Evolutionary conservation across 1,140 invertebrate genomes (phyloP).

Genomic region (Lerema accius): DNA sequence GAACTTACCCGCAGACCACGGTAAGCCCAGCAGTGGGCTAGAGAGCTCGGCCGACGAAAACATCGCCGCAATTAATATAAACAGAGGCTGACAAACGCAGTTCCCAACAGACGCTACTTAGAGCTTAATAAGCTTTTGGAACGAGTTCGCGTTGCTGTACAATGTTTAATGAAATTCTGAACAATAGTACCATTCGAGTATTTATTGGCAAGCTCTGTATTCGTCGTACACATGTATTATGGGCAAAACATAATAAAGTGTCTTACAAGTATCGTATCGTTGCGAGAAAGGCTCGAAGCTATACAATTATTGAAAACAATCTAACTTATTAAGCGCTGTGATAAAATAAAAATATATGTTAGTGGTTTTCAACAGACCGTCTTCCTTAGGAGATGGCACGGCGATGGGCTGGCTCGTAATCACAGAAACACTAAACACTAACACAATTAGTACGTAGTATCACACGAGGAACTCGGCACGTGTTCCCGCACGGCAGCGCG

Average conservation of each 20-base stretch:
- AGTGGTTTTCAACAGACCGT: constrained; percentile 12
- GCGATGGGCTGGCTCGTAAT: constrained; percentile 8
- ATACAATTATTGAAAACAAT: background rate
- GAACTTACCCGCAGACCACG: too few relatives aligned
- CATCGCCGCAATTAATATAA: background rate
- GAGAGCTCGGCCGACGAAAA: too few relatives aligned
- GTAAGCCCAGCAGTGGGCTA: too few relatives aligned
- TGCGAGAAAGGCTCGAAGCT: background rate
- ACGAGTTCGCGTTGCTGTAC: background rate
- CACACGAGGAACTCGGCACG: background rate
- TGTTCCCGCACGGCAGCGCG: constrained; percentile 11
- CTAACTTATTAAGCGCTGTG: background rate
- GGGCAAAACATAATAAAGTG: background rate
- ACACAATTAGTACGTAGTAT: constrained; percentile 28
- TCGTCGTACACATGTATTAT: background rate
- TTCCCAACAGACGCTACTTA: background rate
- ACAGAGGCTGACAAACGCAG: background rate
- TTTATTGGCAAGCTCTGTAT: background rate
- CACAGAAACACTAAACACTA: constrained; percentile 34
- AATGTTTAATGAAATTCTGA: background rate
- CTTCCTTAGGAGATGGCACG: background rate
- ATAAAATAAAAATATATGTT: background rate
- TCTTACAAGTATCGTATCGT: background rate
- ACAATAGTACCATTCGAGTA: background rate
- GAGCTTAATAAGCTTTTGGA: background rate